Conservation (phyloP, 2,888 invertebrate species). For the Tenodera sinensis region DNA sequence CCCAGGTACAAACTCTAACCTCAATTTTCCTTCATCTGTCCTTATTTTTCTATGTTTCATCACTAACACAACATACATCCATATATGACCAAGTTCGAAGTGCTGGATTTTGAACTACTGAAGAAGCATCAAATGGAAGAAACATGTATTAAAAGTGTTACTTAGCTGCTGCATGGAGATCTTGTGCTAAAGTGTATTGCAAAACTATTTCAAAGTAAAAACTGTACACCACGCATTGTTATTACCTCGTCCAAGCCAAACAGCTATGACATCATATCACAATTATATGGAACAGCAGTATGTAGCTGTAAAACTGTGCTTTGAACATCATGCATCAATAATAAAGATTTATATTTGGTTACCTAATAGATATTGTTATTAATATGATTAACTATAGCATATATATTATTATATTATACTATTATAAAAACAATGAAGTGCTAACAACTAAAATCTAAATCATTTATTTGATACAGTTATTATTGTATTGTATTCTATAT, state of each 20-base stretch:
- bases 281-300: background rate
- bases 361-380: background rate
- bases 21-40: background rate
- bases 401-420: background rate
- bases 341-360: constrained; percentile 3
- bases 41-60: background rate
- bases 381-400: background rate
- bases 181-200: background rate
- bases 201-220: background rate
- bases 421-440: background rate
- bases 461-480: background rate
- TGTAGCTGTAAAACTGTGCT: background rate
- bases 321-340: background rate
- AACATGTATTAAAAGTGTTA: background rate
- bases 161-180: background rate
- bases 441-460: background rate
- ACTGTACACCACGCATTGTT: background rate
- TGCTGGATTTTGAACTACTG: background rate
- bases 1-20: background rate
- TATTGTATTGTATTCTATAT: background rate
- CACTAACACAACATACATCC: background rate
- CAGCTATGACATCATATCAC: background rate
- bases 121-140: background rate
- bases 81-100: background rate
- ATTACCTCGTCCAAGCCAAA: background rate